Evolutionary conservation across 2,113 vertebrate species (phyloP).

Genomic region (Coryphaenoides rupestris): DNA sequence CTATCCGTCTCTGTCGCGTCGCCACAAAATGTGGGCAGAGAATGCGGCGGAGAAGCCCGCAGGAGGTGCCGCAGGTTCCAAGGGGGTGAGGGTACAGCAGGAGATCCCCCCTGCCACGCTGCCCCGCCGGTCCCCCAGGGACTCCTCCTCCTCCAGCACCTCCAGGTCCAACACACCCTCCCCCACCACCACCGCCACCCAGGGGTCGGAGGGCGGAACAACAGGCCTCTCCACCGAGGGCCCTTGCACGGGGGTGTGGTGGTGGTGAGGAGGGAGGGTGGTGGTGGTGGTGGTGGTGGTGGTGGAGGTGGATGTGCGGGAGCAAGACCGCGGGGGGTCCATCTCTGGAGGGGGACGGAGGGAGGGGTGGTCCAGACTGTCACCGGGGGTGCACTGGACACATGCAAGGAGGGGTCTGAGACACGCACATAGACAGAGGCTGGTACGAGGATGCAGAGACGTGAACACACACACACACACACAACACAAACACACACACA

Average conservation of each 20-base stretch:
- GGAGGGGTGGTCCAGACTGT: slow-evolving; percentile 44
- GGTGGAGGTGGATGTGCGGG: slow-evolving; percentile 23
- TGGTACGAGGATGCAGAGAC: slow-evolving; percentile 10
- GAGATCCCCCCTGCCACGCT: slow-evolving; percentile 54
- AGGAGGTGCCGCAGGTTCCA: slow-evolving; percentile 57
- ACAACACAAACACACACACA: slow-evolving; percentile 21
- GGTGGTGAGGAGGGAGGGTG: slow-evolving; percentile 24
- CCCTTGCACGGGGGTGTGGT: slow-evolving; percentile 42
- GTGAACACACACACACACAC: slow-evolving; percentile 2
- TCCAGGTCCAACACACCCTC: neutral
- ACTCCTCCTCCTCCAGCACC: slow-evolving; percentile 13
- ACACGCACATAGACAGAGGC: slow-evolving; percentile 37
- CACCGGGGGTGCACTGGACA: slow-evolving; percentile 61
- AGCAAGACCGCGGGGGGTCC: slow-evolving; percentile 35
- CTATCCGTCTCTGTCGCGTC: slow-evolving; percentile 38
- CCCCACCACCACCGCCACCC: no score
- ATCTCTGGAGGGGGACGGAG: slow-evolving; percentile 37
- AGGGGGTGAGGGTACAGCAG: slow-evolving; percentile 57
- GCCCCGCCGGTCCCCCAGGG: no score
- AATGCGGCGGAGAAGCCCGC: slow-evolving; percentile 13
- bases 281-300: slow-evolving; percentile 18
- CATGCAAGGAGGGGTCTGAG: slow-evolving; percentile 71
- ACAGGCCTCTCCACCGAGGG: slow-evolving; percentile 53
- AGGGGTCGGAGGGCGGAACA: slow-evolving; percentile 36
- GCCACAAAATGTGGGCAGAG: slow-evolving; percentile 15